Evolutionary conservation across 2,113 vertebrate genomes (phyloP), one percentile per base, ranked within the genome.

Genomic region (Athene noctua): DNA sequence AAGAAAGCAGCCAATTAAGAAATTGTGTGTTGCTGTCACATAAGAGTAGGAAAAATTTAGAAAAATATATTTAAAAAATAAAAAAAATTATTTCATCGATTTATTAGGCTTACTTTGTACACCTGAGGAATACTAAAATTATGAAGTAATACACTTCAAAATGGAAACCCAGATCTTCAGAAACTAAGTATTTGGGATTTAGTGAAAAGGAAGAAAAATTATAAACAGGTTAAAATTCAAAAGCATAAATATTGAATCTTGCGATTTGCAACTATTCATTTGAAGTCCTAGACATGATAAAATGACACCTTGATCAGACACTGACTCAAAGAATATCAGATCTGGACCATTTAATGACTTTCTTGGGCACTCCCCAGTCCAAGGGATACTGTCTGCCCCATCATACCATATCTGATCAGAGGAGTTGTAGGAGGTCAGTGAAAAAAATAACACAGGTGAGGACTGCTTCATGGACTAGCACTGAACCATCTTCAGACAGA

Each of bases 321-420:
- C 25, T 59, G 51, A 61, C 40, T 94, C 61, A 13, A 6, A 29
- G 44, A 59, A 8, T 55, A 30, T 61, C n/a, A 25, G 30, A 49
- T 57, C 32, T 61, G 58, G 32, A n/a, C 19, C 13, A 3, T 54
- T 46, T 38, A 71, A n/a, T 55, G 40, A 15, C 21, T 92, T 42
- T 9, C 26, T 16, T 27, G n/a, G 74, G 51, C 74, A 20, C 29
- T 62, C 11, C 13, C 40, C 30, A 27, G 79, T 7, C 36, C 21
- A 34, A 34, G 32, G 27, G 16, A 6, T 5, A 27, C 61, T 85
- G 19, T 10, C 59, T 73, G 67, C 27, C 67, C 49, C 23, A 1
- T 38, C 2, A 2, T 11, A 30, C 27, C 2, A 0, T 46, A 11
- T 14, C 47, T 19, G 4, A 0, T 44, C n/a, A 30, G 30, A 38